Evolutionary conservation across 2,888 invertebrate genomes (phyloP), one percentile per base, ranked within the genome.

Genomic region (Protophormia terraenovae): DNA sequence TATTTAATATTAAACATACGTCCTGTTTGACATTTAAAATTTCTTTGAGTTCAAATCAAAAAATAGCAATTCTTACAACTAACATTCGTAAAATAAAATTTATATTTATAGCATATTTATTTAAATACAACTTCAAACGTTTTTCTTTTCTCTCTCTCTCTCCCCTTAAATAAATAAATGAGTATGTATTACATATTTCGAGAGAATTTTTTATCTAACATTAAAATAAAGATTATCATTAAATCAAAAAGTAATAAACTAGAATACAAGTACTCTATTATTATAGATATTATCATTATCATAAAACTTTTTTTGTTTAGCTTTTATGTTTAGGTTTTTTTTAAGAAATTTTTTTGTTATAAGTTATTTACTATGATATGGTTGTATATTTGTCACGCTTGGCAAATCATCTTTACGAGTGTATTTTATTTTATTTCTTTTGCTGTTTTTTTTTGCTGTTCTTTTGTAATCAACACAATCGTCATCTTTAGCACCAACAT

Each of bases 371-470:
- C 24, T 45, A 29, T n/a, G n/a, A n/a, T 53, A 50, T 60, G 69
- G 69, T 55, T 50, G 24, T 14, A 69, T 58, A 81, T 82, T 85
- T 82, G 84, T 85, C 78, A 85, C 69, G 78, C 81, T 82, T 85
- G 81, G 67, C 55, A 75, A 73, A 82, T 82, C 67, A 82, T 84
- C 76, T 73, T 69, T 84, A 66, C 76, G 58, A 62, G 50, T 67
- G 60, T 79, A 55, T 64, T 73, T 83, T 62, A 55, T 32, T 69
- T 47, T 24, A 45, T 71, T 79, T 24, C 24, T n/a, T 29, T 71
- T 71, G 45, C 22, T 50, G 10, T 24, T 62, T 72, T 71, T 14
- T 58, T 62, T 19, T 22, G 27, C 6, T 12, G 16, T 35, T 38
- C 24, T 27, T 66, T 32, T 64, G 75, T 64, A 73, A 85, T 81